Evolutionary conservation across 1,140 invertebrate species (phyloP).

Genomic region (Geopemphigus sp.): DNA sequence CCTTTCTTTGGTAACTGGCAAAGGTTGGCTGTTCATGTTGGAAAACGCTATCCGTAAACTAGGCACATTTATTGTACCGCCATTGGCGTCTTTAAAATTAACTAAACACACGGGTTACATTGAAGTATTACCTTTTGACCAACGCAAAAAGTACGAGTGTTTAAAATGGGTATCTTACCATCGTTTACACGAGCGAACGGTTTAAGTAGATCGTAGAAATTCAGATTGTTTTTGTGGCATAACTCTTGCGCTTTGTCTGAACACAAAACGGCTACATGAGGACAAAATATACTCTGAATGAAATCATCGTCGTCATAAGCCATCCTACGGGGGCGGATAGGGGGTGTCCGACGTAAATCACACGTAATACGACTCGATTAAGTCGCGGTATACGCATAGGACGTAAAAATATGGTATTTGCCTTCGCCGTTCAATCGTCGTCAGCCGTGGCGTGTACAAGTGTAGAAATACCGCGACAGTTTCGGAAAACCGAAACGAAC

Average conservation of each 20-base stretch:
- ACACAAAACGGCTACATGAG: conserved; percentile 80
- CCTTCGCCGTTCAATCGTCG: not conserved
- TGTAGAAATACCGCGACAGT: not conserved
- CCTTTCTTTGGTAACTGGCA: conserved; percentile 20
- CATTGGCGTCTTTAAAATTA: conserved; percentile 26
- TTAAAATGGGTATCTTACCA: not conserved
- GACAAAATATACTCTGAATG: conserved; percentile 84
- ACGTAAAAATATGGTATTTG: not conserved
- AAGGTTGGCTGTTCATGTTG: conserved; percentile 12
- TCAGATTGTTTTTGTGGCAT: conserved; percentile 87
- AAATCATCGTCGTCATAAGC: conserved; percentile 60
- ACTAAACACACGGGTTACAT: not conserved
- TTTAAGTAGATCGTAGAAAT: conserved; percentile 84
- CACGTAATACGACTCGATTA: not conserved
- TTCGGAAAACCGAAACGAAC: not conserved
- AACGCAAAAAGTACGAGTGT: not conserved
- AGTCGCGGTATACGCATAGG: not conserved
- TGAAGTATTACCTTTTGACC: not conserved
- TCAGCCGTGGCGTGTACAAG: not conserved
- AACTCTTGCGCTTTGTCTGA: conserved; percentile 76
- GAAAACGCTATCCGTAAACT: conserved; percentile 5
- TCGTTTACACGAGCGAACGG: conserved; percentile 67
- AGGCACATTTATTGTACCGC: conserved; percentile 5
- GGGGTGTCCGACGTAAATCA: not conserved
- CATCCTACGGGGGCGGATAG: not conserved